Percentiles rank a stretch among this genome's conserved stretches.
Conservation (phyloP, 2,888 invertebrate species). For the Ametastegia equiseti region DNA sequence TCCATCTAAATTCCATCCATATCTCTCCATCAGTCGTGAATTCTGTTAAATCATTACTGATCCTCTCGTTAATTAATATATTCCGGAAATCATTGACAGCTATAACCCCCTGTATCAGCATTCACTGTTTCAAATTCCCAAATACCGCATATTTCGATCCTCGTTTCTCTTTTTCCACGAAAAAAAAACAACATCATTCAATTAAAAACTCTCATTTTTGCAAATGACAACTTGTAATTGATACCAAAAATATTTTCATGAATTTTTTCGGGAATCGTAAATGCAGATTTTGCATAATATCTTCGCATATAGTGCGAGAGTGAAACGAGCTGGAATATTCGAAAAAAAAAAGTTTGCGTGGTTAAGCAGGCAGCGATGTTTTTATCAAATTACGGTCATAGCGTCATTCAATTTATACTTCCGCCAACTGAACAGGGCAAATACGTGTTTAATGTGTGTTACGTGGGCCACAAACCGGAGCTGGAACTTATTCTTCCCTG, state of each 20-base stretch:
- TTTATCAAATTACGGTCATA: neutral
- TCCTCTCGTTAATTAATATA: neutral
- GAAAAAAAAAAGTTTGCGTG: neutral
- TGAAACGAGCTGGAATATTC: too few species aligned
- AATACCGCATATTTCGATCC: too few species aligned
- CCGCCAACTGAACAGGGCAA: neutral
- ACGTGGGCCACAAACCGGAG: neutral
- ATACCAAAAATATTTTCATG: too few species aligned
- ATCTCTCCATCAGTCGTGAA: neutral
- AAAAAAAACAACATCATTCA: too few species aligned
- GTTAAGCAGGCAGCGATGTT: neutral
- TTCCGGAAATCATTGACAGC: neutral
- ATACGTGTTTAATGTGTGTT: neutral
- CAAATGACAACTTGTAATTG: too few species aligned
- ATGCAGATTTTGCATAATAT: too few species aligned
- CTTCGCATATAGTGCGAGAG: too few species aligned
- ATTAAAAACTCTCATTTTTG: too few species aligned
- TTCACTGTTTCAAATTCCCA: too few species aligned
- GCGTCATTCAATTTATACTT: neutral
- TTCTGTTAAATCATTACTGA: neutral
- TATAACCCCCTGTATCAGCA: neutral
- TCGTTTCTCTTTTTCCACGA: too few species aligned
- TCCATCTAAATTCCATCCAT: neutral
- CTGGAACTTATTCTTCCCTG: neutral
- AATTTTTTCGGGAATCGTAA: too few species aligned